Conservation (phyloP, 2,888 invertebrate genomes). For the Drepanosiphum platanoidis region DNA sequence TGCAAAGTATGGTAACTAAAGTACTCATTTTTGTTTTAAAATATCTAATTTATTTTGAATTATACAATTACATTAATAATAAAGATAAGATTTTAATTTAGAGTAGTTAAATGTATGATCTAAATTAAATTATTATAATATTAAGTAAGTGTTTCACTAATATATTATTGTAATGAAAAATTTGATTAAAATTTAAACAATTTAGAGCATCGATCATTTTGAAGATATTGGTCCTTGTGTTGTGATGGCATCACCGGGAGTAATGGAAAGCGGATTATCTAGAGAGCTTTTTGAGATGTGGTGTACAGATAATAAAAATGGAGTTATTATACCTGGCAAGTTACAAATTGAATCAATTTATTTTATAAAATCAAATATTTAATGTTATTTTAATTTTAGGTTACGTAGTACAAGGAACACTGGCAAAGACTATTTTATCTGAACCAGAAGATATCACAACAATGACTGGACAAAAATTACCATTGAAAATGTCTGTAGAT, state of each 20-base stretch:
- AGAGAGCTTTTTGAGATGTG: slow-evolving; percentile 97
- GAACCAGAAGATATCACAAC: slow-evolving; percentile 98
- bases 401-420: slow-evolving; percentile 71
- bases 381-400: slow-evolving; percentile 47
- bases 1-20: not conserved
- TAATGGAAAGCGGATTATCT: slow-evolving; percentile 99
- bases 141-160: not conserved
- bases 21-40: not conserved
- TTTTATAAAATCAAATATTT: slow-evolving; percentile 12
- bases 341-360: slow-evolving; percentile 34
- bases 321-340: slow-evolving; percentile 94
- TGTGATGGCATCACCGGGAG: slow-evolving; percentile 99
- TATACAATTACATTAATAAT: too few relatives aligned
- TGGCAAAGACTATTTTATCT: slow-evolving; percentile 92
- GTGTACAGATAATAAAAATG: slow-evolving; percentile 98
- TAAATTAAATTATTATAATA: not conserved
- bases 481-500: slow-evolving; percentile 96
- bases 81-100: not conserved
- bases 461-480: slow-evolving; percentile 94
- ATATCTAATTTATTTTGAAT: not conserved
- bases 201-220: slow-evolving; percentile 96
- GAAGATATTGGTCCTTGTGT: slow-evolving; percentile 99
- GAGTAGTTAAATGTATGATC: too few relatives aligned
- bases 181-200: not conserved
- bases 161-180: not conserved